A percentile compares a stretch with the other conserved stretches of the same genome.
Conservation (phyloP, 2,888 invertebrate species). For the Caenorhabditis sp. region DNA sequence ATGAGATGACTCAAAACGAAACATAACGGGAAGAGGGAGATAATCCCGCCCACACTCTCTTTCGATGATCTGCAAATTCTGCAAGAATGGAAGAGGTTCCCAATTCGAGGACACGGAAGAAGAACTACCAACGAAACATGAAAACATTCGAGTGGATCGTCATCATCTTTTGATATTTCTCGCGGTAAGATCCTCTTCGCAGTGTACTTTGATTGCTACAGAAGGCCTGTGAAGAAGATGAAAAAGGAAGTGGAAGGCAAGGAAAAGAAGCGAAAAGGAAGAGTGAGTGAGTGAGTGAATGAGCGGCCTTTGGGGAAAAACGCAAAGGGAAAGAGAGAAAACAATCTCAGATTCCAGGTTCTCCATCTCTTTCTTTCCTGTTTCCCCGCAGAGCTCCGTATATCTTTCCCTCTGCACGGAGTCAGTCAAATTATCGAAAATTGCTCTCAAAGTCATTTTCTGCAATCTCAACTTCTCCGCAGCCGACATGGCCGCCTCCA, state of each 20-base stretch:
- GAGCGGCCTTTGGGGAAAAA: background rate
- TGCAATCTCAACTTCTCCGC: background rate
- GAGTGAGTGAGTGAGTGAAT: background rate
- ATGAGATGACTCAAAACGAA: conserved; percentile 16
- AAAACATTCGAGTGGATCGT: conserved; percentile 22
- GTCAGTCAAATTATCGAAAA: conserved; percentile 25
- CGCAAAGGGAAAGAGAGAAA: background rate
- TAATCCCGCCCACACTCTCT: conserved; percentile 51
- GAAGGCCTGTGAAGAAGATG: background rate
- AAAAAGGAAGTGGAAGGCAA: background rate
- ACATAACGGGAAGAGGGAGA: background rate
- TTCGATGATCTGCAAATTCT: background rate
- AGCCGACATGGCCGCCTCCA: background rate
- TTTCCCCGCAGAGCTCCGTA: background rate
- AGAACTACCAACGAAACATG: conserved; percentile 24
- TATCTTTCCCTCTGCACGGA: background rate
- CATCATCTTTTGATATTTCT: conserved; percentile 41
- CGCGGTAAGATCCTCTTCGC: background rate
- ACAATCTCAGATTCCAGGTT: conserved; percentile 14
- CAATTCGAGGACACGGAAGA: conserved; percentile 16
- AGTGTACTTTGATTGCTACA: conserved; percentile 1
- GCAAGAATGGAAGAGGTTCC: conserved; percentile 20
- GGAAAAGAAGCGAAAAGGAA: background rate
- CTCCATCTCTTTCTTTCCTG: conserved; percentile 1
- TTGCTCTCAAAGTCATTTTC: background rate